Evolutionary conservation across 1,140 invertebrate species (phyloP).

Genomic region (Drosophila melanica): DNA sequence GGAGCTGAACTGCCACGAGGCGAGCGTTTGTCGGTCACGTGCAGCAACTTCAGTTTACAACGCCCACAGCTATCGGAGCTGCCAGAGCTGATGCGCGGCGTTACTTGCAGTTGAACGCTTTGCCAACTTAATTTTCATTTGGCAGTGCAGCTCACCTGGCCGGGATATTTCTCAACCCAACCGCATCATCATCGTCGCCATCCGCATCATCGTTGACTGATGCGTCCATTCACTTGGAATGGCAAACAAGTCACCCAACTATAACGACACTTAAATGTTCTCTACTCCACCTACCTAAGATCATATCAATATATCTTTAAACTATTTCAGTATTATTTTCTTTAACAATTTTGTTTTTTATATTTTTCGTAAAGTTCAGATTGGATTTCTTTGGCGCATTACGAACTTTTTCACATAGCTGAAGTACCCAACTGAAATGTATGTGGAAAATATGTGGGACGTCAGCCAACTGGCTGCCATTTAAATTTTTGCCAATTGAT

Average conservation of each 20-base stretch:
- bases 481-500: conserved; percentile 67
- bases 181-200: conserved; percentile 39
- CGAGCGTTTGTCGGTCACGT: conserved; percentile 77
- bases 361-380: not conserved
- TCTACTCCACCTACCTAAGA: too few species aligned
- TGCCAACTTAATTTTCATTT: conserved; percentile 72
- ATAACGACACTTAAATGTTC: conserved; percentile 42
- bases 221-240: conserved; percentile 69
- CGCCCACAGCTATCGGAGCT: not conserved
- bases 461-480: conserved; percentile 31
- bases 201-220: conserved; percentile 50
- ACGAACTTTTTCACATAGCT: not conserved
- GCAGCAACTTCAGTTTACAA: conserved; percentile 71
- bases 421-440: conserved; percentile 7
- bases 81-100: conserved; percentile 1
- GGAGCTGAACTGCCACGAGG: conserved; percentile 34
- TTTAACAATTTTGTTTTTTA: not conserved
- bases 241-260: conserved; percentile 36
- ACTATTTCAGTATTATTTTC: not conserved
- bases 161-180: conserved; percentile 24
- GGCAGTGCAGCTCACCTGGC: conserved; percentile 54
- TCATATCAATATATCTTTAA: too few species aligned
- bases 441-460: not conserved
- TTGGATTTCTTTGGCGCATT: not conserved
- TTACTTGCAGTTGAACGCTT: conserved; percentile 56